A percentile compares a stretch with the other conserved stretches of the same genome.
Conservation (phyloP, 1,140 invertebrate species). For the Melanaphis sacchari region DNA sequence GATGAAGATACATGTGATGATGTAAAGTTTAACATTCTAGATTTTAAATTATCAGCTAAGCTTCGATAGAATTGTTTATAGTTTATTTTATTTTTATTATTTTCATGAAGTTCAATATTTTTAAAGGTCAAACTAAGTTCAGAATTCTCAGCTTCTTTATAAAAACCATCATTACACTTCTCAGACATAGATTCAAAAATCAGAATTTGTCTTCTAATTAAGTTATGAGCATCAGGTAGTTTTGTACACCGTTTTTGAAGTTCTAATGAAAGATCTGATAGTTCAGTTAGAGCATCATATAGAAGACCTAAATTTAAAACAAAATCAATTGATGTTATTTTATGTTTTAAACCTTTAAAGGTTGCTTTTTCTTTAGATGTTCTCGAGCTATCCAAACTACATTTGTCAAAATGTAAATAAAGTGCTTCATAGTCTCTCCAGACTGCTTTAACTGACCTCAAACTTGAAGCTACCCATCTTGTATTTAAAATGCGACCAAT, state of each 20-base stretch:
- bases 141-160: conserved; percentile 29
- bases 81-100: conserved; percentile 16
- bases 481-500: conserved; percentile 37
- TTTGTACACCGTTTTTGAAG: conserved; percentile 1
- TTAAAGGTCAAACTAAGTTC: background rate
- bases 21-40: conserved; percentile 28
- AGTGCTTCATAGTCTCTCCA: conserved; percentile 29
- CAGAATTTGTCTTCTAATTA: conserved; percentile 9
- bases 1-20: background rate
- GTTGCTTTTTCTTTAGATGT: conserved; percentile 41
- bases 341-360: conserved; percentile 11
- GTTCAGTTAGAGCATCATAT: conserved; percentile 13
- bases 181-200: conserved; percentile 36
- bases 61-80: background rate
- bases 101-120: background rate
- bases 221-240: conserved; percentile 25
- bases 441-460: conserved; percentile 1
- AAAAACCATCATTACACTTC: conserved; percentile 24
- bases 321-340: conserved; percentile 40
- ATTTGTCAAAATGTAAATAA: conserved; percentile 26
- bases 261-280: conserved; percentile 27
- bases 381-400: conserved; percentile 19
- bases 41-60: conserved; percentile 6
- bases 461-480: conserved; percentile 43
- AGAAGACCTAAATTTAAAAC: conserved; percentile 30